phyloP scores from a whole-genome alignment of 2,113 vertebrate species.

The Hemicordylus capensis region DNA sequence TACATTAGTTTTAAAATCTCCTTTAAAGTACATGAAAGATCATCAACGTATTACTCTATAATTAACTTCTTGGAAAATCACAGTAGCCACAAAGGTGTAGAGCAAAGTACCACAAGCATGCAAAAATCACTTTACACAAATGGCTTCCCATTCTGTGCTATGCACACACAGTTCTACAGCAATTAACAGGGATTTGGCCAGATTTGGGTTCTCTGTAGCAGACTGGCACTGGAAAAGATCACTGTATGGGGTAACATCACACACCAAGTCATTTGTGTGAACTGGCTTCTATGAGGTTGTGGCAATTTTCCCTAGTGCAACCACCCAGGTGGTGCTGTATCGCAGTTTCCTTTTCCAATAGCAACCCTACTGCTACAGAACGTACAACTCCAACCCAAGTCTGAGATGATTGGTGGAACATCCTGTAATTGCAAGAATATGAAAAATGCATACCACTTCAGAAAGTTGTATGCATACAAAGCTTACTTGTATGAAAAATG shows the following conservation, averaged over 20 bases:
- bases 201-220: not conserved
- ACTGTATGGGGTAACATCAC: not conserved
- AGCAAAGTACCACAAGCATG: too few species aligned
- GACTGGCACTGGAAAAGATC: not conserved
- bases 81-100: not conserved
- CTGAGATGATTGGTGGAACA: not conserved
- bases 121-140: not conserved
- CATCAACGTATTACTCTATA: not conserved
- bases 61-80: not conserved
- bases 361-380: not conserved
- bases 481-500: too few species aligned
- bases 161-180: not conserved
- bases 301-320: not conserved
- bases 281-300: not conserved
- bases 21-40: too few species aligned
- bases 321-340: not conserved
- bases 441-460: not conserved
- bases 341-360: not conserved
- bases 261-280: not conserved
- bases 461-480: too few species aligned
- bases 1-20: too few species aligned
- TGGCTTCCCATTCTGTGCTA: not conserved
- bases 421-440: not conserved
- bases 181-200: not conserved
- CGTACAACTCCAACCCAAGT: not conserved